Conservation (phyloP, 2,888 invertebrate genomes). For the Drosophila cognata region DNA sequence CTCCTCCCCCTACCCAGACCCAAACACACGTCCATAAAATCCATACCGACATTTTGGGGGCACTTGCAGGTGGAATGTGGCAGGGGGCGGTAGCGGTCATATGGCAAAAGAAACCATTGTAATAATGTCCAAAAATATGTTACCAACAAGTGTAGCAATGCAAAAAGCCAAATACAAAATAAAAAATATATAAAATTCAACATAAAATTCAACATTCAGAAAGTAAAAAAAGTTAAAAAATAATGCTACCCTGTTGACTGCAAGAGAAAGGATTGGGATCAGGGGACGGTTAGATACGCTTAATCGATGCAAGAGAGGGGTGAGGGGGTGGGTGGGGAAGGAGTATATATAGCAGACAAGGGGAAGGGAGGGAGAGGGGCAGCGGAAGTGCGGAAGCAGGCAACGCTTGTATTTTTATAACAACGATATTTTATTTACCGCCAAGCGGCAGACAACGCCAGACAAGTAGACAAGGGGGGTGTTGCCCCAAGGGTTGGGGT, state of each 20-base stretch:
- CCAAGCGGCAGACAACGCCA: constrained; percentile 72
- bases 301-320: constrained; percentile 67
- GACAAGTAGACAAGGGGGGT: constrained; percentile 14
- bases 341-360: background rate
- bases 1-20: background rate
- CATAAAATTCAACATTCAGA: constrained; percentile 8
- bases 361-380: background rate
- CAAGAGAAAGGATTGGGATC: constrained; percentile 41
- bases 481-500: constrained; percentile 2
- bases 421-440: constrained; percentile 80
- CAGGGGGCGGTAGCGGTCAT: background rate
- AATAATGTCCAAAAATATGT: constrained; percentile 80
- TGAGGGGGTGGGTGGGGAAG: background rate
- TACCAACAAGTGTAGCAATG: constrained; percentile 73
- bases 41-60: constrained; percentile 57
- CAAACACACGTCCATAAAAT: constrained; percentile 49
- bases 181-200: constrained; percentile 39
- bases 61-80: constrained; percentile 31
- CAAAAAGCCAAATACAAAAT: constrained; percentile 31
- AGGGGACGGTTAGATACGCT: constrained; percentile 60
- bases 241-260: constrained; percentile 60
- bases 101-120: constrained; percentile 62
- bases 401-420: constrained; percentile 65
- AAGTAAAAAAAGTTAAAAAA: constrained; percentile 21
- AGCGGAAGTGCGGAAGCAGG: constrained; percentile 11